Evolutionary conservation across 2,113 vertebrate species (phyloP).

Genomic region (Pterocles gutturalis): DNA sequence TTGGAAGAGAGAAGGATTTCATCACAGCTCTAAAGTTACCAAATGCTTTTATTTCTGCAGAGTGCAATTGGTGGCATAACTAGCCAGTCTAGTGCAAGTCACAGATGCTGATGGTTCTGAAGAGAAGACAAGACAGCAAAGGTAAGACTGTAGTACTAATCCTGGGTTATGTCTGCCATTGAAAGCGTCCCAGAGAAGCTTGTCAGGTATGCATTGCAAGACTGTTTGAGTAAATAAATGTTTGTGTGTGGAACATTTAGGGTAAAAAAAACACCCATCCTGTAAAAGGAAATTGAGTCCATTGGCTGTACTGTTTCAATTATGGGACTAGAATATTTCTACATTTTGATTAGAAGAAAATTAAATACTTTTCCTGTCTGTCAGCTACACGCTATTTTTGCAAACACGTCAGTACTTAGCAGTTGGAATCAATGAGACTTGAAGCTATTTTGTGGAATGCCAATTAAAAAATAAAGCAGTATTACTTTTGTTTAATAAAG

Average conservation of each 20-base stretch:
- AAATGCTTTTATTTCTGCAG: background rate
- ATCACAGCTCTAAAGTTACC: background rate
- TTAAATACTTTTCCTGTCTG: background rate
- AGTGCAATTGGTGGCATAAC: background rate
- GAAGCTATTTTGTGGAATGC: background rate
- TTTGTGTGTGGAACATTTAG: background rate
- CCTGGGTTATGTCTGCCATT: background rate
- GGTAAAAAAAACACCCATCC: background rate
- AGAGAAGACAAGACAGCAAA: background rate
- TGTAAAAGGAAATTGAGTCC: background rate
- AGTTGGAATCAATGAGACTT: background rate
- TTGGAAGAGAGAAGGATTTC: background rate
- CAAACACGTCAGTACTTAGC: background rate
- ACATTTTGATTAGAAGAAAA: background rate
- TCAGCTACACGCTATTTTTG: background rate
- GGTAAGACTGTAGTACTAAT: background rate
- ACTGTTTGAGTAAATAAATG: background rate
- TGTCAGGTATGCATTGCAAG: background rate
- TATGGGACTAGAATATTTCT: background rate
- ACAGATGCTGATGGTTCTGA: background rate
- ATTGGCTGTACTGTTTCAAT: background rate
- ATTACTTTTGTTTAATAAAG: background rate
- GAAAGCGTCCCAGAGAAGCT: background rate
- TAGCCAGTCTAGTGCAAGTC: background rate
- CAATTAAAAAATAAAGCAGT: background rate